phyloP scores from a whole-genome alignment of 2,888 invertebrate species.

The Glyphotaelius pellucidus region DNA sequence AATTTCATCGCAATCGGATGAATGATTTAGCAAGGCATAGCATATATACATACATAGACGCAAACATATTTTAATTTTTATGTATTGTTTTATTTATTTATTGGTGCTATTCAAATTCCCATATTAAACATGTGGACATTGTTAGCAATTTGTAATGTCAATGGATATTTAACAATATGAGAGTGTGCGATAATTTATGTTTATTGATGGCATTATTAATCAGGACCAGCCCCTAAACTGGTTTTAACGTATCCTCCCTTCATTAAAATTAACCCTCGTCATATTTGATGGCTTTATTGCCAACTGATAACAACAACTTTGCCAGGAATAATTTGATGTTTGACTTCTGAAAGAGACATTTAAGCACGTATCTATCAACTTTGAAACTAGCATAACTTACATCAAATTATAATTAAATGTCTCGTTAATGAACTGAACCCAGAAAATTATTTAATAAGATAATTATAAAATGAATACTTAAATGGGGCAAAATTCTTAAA shows the following conservation, averaged over 20 bases:
- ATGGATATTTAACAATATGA: not conserved
- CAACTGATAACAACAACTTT: not conserved
- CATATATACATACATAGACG: too few species aligned
- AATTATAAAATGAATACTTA: too few species aligned
- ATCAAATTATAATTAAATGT: not conserved
- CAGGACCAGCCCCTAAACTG: not conserved
- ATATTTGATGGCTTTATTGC: not conserved
- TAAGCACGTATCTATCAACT: not conserved
- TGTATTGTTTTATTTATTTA: too few species aligned
- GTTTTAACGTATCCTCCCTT: not conserved
- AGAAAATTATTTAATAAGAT: not conserved
- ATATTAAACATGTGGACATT: not conserved
- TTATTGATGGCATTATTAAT: conserved; percentile 14
- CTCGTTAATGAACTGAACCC: not conserved
- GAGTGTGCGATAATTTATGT: not conserved
- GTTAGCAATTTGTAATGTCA: not conserved
- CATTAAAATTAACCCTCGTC: conserved; percentile 5
- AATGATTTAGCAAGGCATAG: too few species aligned
- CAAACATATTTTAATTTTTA: too few species aligned
- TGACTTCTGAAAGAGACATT: not conserved
- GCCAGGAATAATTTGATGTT: not conserved
- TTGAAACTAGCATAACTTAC: not conserved
- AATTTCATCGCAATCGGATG: too few species aligned
- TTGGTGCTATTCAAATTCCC: too few species aligned
- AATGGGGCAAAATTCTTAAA: too few species aligned